phyloP scores from a whole-genome alignment of 1,140 invertebrate genomes.

The Heliconius melpomene region DNA sequence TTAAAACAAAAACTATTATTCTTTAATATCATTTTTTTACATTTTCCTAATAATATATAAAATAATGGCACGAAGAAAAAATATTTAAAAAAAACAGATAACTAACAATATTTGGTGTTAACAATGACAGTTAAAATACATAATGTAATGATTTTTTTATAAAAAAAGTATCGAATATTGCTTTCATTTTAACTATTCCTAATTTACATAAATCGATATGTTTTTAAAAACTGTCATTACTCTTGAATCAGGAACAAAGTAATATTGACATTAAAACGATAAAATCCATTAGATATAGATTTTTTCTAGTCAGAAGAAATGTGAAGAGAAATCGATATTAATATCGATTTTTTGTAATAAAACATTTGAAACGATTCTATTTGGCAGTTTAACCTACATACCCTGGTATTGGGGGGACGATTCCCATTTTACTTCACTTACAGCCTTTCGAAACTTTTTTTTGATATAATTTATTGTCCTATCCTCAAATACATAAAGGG shows the following conservation, averaged over 20 bases:
- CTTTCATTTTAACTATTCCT: background rate
- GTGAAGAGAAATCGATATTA: background rate
- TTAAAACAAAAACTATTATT: background rate
- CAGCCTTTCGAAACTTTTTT: conserved; percentile 62
- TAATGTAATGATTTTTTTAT: background rate
- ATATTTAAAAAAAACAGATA: background rate
- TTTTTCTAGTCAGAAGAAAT: background rate
- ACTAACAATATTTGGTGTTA: conserved; percentile 1
- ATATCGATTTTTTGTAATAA: background rate
- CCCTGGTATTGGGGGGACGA: conserved; percentile 72
- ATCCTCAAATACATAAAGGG: conserved; percentile 44
- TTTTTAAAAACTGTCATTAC: background rate
- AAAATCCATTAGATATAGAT: background rate
- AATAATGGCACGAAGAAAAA: conserved; percentile 1
- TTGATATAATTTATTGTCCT: conserved; percentile 67
- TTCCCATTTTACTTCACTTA: conserved; percentile 61
- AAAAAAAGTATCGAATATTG: background rate
- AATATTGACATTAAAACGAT: background rate
- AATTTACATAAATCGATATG: background rate
- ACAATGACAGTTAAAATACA: background rate
- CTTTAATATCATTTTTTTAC: too few species aligned
- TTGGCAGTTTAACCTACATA: conserved; percentile 70
- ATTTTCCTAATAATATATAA: background rate
- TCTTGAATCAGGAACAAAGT: background rate
- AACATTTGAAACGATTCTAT: conserved; percentile 29